These are phyloP conservation scores for Congeria kusceri DNA, from an alignment of 2,888 invertebrate species.

Conservation along the genomic window DNA sequence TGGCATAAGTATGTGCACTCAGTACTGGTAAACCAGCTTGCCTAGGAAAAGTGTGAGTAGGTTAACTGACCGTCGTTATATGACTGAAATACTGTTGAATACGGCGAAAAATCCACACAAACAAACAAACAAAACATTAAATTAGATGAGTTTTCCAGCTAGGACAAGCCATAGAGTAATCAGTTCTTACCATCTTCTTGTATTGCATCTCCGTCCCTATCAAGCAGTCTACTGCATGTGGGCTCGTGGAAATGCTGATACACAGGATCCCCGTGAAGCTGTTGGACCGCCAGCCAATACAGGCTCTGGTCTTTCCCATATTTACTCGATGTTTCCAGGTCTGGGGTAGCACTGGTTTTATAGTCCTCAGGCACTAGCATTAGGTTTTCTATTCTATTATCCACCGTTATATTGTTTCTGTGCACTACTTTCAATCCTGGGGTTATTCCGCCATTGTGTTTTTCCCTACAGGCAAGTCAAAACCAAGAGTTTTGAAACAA, in stretches of 20 bases:
- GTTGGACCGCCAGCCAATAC: constrained; percentile 87
- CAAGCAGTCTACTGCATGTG: constrained; percentile 82
- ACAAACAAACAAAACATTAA: too few species aligned
- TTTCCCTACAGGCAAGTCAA: constrained; percentile 84
- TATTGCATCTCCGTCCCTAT: constrained; percentile 85
- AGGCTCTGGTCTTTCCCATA: constrained; percentile 85
- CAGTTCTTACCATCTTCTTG: constrained; percentile 81
- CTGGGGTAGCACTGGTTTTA: constrained; percentile 7
- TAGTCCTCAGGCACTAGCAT: constrained; percentile 79
- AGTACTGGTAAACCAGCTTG: too few species aligned
- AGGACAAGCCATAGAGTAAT: too few species aligned
- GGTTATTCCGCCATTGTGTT: constrained; percentile 86
- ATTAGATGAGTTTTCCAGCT: too few species aligned
- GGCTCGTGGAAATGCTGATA: constrained; percentile 84
- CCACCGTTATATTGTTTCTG: constrained; percentile 86
- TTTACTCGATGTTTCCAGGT: constrained; percentile 75
- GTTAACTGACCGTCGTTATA: too few species aligned
- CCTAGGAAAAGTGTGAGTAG: too few species aligned
- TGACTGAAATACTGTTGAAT: too few species aligned
- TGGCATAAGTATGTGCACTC: too few species aligned
- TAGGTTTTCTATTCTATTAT: constrained; percentile 87
- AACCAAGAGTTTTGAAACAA: not conserved
- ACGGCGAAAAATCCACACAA: too few species aligned
- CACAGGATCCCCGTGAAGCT: constrained; percentile 85
- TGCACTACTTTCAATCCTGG: constrained; percentile 86